These are phyloP conservation scores for Drosophila arizonae DNA, from an alignment of 1,140 invertebrate genomes.

Conservation along the genomic window DNA sequence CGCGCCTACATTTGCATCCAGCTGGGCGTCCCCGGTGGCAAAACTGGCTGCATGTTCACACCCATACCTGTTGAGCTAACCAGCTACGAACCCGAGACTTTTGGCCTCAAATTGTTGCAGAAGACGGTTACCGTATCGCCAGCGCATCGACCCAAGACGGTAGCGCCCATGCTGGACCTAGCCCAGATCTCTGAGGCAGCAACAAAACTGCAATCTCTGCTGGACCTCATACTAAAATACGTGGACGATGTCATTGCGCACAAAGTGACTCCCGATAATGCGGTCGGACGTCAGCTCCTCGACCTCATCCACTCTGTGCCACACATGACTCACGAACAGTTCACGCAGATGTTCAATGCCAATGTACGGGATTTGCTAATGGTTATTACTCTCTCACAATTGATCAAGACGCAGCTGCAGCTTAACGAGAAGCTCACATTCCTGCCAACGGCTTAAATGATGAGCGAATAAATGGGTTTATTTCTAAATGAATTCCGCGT, in stretches of 20 bases:
- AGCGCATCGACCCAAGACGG: conserved; percentile 84
- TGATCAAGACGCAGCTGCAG: conserved; percentile 97
- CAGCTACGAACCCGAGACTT: conserved; percentile 95
- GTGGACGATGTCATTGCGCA: conserved; percentile 94
- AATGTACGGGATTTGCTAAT: conserved; percentile 98
- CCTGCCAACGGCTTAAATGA: conserved; percentile 84
- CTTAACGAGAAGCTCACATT: conserved; percentile 97
- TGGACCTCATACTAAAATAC: conserved; percentile 92
- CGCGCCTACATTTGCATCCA: conserved; percentile 94
- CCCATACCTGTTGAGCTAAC: conserved; percentile 93
- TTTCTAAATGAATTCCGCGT: conserved; percentile 49
- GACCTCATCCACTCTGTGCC: conserved; percentile 96
- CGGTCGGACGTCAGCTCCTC: conserved; percentile 92
- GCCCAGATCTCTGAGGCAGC: conserved; percentile 93
- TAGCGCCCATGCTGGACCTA: conserved; percentile 93
- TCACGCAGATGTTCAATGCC: conserved; percentile 97
- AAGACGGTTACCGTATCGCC: conserved; percentile 87
- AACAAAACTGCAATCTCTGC: conserved; percentile 88
- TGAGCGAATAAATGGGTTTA: conserved; percentile 19
- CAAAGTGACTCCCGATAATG: conserved; percentile 89
- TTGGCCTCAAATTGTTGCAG: conserved; percentile 90
- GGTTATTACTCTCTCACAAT: conserved; percentile 96
- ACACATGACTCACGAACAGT: conserved; percentile 94
- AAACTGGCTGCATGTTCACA: conserved; percentile 98
- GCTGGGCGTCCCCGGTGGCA: conserved; percentile 94